Conservation (phyloP, 2,113 vertebrate species). For the Pelecanus crispus region DNA sequence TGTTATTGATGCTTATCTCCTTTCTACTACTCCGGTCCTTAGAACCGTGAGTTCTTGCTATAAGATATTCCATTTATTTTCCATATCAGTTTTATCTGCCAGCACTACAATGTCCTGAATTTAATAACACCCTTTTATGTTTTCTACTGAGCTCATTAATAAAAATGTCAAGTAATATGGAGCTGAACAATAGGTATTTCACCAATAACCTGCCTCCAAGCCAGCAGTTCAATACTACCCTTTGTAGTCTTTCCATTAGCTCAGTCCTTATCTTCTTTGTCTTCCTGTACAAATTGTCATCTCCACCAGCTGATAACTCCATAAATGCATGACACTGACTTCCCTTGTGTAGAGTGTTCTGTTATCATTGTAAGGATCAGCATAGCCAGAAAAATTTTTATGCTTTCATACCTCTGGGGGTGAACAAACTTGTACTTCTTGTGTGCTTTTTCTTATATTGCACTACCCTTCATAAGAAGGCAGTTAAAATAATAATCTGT, state of each 20-base stretch:
- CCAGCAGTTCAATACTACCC: background rate
- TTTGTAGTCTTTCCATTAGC: background rate
- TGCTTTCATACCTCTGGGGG: background rate
- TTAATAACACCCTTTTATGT: background rate
- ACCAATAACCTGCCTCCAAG: background rate
- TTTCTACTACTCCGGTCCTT: background rate
- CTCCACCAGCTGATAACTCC: background rate
- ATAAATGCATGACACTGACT: background rate
- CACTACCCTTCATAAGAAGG: background rate
- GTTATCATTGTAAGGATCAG: background rate
- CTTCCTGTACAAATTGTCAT: background rate
- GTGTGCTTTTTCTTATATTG: background rate
- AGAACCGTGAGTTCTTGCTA: background rate
- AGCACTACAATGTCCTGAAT: background rate
- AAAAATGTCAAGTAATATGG: background rate
- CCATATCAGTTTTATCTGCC: background rate
- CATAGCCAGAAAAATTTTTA: background rate
- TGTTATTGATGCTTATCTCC: background rate
- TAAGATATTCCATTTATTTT: slow-evolving; percentile 1
- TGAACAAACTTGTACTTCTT: background rate
- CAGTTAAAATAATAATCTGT: background rate
- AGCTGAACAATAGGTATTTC: background rate
- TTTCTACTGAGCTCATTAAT: slow-evolving; percentile 17
- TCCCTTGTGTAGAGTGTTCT: background rate
- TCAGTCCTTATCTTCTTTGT: background rate